phyloP scores from a whole-genome alignment of 2,113 vertebrate genomes.

The Hydrolagus affinis region DNA sequence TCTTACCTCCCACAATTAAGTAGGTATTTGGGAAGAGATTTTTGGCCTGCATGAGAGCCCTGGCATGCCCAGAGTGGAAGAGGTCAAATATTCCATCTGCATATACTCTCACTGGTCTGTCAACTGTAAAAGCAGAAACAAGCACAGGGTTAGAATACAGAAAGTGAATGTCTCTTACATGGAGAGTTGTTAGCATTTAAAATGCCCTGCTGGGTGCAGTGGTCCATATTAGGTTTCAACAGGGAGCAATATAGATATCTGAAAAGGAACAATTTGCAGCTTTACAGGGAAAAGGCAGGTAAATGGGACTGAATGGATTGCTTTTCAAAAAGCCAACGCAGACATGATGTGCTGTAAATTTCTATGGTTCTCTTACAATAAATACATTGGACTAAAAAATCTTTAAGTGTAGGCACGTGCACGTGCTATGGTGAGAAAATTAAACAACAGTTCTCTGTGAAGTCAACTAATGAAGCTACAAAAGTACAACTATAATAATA shows the following conservation, averaged over 20 bases:
- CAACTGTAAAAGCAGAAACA: slow-evolving; percentile 62
- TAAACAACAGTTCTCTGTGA: too few relatives aligned
- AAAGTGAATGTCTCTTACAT: neutral
- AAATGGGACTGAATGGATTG: too few relatives aligned
- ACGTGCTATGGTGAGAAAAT: too few relatives aligned
- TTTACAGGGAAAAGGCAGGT: too few relatives aligned
- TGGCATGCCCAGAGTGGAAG: slow-evolving; percentile 93
- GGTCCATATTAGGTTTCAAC: too few relatives aligned
- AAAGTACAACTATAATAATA: too few relatives aligned
- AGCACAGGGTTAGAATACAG: slow-evolving; percentile 34
- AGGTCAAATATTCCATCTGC: slow-evolving; percentile 98
- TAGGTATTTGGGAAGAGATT: slow-evolving; percentile 95
- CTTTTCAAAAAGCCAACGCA: too few relatives aligned
- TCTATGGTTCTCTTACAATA: neutral
- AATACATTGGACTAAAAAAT: neutral
- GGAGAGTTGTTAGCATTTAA: neutral
- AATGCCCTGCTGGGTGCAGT: too few relatives aligned
- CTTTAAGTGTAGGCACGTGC: neutral
- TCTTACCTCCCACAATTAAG: slow-evolving; percentile 94
- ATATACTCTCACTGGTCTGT: slow-evolving; percentile 91
- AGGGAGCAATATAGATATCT: too few relatives aligned
- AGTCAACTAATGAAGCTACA: too few relatives aligned
- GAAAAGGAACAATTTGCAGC: too few relatives aligned
- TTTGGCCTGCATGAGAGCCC: slow-evolving; percentile 98
- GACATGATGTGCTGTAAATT: too few relatives aligned